phyloP scores from a whole-genome alignment of 1,140 invertebrate genomes.

The Tetramorium simillimum region DNA sequence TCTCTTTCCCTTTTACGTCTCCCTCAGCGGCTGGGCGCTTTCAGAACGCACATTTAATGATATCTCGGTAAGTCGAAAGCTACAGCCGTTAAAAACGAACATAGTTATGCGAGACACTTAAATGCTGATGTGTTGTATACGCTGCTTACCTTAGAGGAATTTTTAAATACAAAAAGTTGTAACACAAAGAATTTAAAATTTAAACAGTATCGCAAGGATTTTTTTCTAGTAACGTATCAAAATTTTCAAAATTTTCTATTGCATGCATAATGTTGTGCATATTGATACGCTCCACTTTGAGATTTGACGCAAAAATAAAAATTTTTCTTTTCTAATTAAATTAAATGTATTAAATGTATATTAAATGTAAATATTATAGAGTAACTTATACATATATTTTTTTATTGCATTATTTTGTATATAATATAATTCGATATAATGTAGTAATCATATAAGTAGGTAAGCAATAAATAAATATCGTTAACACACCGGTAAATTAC shows the following conservation, averaged over 20 bases:
- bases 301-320: not conserved
- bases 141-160: not conserved
- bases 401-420: not conserved
- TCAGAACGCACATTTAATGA: constrained; percentile 42
- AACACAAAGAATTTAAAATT: not conserved
- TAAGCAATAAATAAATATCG: not conserved
- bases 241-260: not conserved
- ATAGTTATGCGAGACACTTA: constrained; percentile 14
- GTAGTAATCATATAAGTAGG: not conserved
- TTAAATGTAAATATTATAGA: not conserved
- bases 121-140: not conserved
- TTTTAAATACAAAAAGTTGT: not conserved
- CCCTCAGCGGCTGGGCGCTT: constrained; percentile 13
- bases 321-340: not conserved
- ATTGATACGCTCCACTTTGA: not conserved
- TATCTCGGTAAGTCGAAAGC: constrained; percentile 31
- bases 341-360: not conserved
- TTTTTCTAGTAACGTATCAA: not conserved
- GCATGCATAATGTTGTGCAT: not conserved
- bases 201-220: not conserved
- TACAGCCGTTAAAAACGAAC: not conserved
- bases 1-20: not conserved
- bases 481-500: not conserved
- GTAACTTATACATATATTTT: not conserved
- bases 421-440: not conserved